Evolutionary conservation across 2,113 vertebrate species (phyloP).

Genomic region (Planiliza haematocheilus): DNA sequence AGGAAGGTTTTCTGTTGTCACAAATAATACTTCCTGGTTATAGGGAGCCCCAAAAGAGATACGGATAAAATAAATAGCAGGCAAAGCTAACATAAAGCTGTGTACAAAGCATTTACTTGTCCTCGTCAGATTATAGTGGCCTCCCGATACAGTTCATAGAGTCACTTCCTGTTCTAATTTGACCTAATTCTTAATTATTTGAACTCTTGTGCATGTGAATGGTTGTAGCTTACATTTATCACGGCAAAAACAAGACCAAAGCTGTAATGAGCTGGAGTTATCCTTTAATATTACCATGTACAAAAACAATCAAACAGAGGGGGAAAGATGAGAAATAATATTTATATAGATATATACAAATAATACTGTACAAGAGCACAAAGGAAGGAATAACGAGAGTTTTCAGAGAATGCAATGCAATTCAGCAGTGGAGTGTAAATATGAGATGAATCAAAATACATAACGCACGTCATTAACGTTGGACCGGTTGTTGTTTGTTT

Average conservation of each 20-base stretch:
- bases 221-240: background rate
- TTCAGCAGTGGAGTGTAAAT: slow-evolving; percentile 47
- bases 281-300: slow-evolving; percentile 59
- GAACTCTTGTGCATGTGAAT: too few species aligned
- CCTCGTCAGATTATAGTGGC: too few species aligned
- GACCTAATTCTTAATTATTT: too few species aligned
- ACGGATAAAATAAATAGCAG: too few species aligned
- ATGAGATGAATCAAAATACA: slow-evolving; percentile 48
- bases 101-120: too few species aligned
- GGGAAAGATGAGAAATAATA: slow-evolving; percentile 67
- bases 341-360: slow-evolving; percentile 80
- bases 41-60: too few species aligned
- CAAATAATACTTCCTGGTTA: too few species aligned
- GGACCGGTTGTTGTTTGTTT: slow-evolving; percentile 12
- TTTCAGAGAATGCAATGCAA: slow-evolving; percentile 43
- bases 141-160: too few species aligned
- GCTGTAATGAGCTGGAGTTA: slow-evolving; percentile 31
- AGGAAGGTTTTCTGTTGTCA: too few species aligned
- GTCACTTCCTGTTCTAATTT: too few species aligned
- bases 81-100: too few species aligned
- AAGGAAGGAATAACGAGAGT: slow-evolving; percentile 46
- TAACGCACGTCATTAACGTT: slow-evolving; percentile 31
- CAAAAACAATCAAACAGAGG: slow-evolving; percentile 25
- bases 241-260: slow-evolving; percentile 1
- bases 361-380: slow-evolving; percentile 78